Evolutionary conservation across 2,797 vertebrate genomes (phyloP).

Genomic region (Cebuella pygmaea): DNA sequence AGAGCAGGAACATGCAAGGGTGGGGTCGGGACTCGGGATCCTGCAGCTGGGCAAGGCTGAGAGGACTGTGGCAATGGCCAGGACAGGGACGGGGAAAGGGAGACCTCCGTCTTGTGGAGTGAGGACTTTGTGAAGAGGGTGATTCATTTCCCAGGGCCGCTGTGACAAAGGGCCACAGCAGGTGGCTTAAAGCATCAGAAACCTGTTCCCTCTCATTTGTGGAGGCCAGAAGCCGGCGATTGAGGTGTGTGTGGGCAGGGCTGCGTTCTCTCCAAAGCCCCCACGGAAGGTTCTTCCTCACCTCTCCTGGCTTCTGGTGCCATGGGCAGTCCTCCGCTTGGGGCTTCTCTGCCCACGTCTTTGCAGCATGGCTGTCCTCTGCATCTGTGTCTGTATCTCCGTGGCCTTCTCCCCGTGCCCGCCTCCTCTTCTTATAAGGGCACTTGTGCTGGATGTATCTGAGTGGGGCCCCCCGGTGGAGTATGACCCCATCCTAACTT

Average conservation of each 20-base stretch:
- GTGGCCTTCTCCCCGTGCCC: neutral
- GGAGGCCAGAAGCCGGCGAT: no score
- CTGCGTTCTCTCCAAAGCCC: neutral
- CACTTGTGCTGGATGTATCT: rapidly evolving
- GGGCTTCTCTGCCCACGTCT: neutral
- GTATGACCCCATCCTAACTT: neutral
- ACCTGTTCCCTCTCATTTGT: neutral
- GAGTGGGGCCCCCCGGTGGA: neutral
- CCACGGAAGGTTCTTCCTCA: neutral
- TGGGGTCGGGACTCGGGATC: rapidly evolving
- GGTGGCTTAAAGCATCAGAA: no score
- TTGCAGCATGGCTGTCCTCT: neutral
- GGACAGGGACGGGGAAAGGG: rapidly evolving
- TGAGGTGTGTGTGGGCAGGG: neutral
- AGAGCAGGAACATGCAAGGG: no score
- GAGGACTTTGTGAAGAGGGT: neutral
- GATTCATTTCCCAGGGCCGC: neutral
- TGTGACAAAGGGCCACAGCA: neutral
- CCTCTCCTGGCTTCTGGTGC: neutral
- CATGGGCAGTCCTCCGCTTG: neutral
- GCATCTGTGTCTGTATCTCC: no score
- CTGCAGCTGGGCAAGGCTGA: rapidly evolving
- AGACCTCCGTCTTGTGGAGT: rapidly evolving
- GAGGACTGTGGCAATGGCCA: neutral
- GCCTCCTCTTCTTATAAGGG: neutral